Evolutionary conservation across 2,888 invertebrate genomes (phyloP).

Genomic region (Andrena camellia): DNA sequence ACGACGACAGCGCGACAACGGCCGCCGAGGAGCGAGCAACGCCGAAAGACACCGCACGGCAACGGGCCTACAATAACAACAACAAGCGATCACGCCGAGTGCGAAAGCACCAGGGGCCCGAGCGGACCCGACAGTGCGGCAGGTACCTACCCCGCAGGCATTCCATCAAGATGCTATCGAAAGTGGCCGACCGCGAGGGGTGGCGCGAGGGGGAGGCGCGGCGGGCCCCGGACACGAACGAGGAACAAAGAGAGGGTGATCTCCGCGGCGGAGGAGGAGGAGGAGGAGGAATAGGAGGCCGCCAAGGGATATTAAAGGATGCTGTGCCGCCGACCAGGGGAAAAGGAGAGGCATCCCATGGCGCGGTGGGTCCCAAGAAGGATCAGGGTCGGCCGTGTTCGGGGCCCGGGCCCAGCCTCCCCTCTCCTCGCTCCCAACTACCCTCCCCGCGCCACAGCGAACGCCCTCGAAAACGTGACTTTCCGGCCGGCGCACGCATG

Average conservation of each 20-base stretch:
- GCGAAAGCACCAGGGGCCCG: constrained; percentile 59
- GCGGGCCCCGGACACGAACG: constrained; percentile 37
- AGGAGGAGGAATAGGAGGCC: constrained; percentile 72
- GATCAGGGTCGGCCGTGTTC: constrained; percentile 68
- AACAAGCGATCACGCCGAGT: constrained; percentile 52
- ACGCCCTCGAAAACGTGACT: constrained; percentile 47
- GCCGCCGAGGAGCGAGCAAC: constrained; percentile 20
- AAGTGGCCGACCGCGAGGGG: constrained; percentile 65
- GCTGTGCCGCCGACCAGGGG: constrained; percentile 73
- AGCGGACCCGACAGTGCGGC: constrained; percentile 81
- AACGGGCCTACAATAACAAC: constrained; percentile 57
- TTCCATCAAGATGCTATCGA: constrained; percentile 84
- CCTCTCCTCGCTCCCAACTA: constrained; percentile 10
- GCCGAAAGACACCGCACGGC: constrained; percentile 33
- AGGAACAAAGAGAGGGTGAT: constrained; percentile 54
- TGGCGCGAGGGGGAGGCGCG: constrained; percentile 44
- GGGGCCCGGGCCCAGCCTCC: constrained; percentile 42
- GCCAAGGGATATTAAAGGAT: constrained; percentile 82
- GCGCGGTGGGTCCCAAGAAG: constrained; percentile 77
- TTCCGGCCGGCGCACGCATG: constrained; percentile 34
- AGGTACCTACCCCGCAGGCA: constrained; percentile 82
- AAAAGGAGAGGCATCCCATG: constrained; percentile 71
- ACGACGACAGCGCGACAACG: neutral
- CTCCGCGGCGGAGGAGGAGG: constrained; percentile 38
- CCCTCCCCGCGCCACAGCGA: neutral